Conservation (phyloP, 2,113 vertebrate genomes). For the Pelecanus crispus region DNA sequence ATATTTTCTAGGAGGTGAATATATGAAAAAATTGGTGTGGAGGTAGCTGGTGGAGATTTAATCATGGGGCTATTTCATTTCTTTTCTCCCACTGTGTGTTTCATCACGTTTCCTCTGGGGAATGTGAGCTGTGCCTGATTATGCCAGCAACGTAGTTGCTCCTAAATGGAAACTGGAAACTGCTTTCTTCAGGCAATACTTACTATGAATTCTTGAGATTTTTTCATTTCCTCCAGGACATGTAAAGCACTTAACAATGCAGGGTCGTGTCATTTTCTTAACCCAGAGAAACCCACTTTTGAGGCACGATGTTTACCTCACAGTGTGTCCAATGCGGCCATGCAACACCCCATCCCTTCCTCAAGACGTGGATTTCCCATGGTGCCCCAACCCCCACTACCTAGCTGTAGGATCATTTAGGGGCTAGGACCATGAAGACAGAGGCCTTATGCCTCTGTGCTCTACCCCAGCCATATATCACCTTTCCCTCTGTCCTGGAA, state of each 20-base stretch:
- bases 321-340: too few species aligned
- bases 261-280: neutral
- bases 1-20: constrained; percentile 9
- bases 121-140: constrained; percentile 36
- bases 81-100: neutral
- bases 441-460: neutral
- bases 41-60: constrained; percentile 15
- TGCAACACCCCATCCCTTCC: neutral
- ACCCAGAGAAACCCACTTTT: neutral
- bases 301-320: neutral
- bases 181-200: constrained; percentile 4
- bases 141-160: constrained; percentile 2
- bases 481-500: neutral
- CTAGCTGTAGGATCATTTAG: neutral
- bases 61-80: neutral
- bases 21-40: neutral
- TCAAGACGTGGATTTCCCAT: neutral
- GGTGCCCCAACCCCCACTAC: neutral
- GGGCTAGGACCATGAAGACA: neutral
- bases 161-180: neutral
- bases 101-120: constrained; percentile 16
- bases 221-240: constrained; percentile 4
- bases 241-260: neutral
- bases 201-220: neutral
- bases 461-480: neutral